phyloP scores from a whole-genome alignment of 37 sponge, comb jelly and placozoan genomes.

The Ianthella basta region DNA sequence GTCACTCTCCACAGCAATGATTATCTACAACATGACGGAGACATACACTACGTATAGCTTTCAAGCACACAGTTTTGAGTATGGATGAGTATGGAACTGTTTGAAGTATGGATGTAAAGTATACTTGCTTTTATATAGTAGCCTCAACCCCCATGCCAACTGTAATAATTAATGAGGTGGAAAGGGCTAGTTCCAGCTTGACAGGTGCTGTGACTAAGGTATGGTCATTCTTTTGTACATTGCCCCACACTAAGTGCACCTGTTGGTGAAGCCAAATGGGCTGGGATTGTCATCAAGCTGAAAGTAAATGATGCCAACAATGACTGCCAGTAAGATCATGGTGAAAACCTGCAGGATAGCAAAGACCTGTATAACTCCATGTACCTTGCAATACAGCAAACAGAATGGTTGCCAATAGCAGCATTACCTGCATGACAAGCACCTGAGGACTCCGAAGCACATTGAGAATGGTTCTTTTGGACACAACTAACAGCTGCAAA shows the following conservation, averaged over 20 bases:
- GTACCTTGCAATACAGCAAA: not conserved
- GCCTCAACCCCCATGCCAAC: too few relatives aligned
- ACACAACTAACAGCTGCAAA: not conserved
- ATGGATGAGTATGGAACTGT: too few relatives aligned
- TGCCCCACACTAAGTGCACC: not conserved
- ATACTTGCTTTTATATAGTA: too few relatives aligned
- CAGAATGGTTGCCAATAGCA: not conserved
- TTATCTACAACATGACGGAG: too few relatives aligned
- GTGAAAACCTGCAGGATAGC: constrained; percentile 36
- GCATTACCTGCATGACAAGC: constrained; percentile 32
- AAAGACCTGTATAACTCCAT: not conserved
- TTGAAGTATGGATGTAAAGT: too few relatives aligned
- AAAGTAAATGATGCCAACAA: constrained; percentile 72
- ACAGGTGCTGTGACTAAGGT: too few relatives aligned
- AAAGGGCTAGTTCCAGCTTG: too few relatives aligned
- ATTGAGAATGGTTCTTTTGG: not conserved
- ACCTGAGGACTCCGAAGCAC: constrained; percentile 14
- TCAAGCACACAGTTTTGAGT: too few relatives aligned
- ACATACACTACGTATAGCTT: too few relatives aligned
- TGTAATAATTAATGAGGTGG: too few relatives aligned
- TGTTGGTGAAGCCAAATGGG: constrained; percentile 27
- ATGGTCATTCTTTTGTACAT: too few relatives aligned
- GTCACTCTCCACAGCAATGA: too few relatives aligned
- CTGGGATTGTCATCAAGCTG: constrained; percentile 34
- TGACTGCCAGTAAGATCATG: constrained; percentile 44